A percentile compares a stretch with the other conserved stretches of the same genome.
These are phyloP conservation scores for Agrochola lychnidis DNA, from an alignment of 2,888 invertebrate genomes.

Conservation along the genomic window DNA sequence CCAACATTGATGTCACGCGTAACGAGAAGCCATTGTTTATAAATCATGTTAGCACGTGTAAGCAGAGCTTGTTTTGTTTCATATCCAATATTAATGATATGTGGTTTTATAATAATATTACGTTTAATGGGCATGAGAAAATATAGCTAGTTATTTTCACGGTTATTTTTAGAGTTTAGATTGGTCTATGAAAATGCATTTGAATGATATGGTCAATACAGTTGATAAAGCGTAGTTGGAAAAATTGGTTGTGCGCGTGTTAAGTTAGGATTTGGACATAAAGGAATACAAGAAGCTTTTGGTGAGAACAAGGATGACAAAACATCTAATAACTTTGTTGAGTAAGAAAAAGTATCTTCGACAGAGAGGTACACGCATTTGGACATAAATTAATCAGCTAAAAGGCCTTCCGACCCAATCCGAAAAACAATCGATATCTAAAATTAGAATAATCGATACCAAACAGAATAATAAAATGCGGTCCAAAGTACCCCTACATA, in stretches of 20 bases:
- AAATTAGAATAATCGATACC: slow-evolving; percentile 60
- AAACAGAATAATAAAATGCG: slow-evolving; percentile 40
- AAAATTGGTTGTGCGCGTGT: slow-evolving; percentile 8
- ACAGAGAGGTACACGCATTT: not conserved
- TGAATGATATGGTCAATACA: not conserved
- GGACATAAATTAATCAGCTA: slow-evolving; percentile 19
- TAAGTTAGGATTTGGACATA: not conserved
- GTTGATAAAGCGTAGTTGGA: not conserved
- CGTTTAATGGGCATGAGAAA: slow-evolving; percentile 21
- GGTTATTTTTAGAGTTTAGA: slow-evolving; percentile 6
- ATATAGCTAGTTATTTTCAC: slow-evolving; percentile 6
- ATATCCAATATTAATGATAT: slow-evolving; percentile 20
- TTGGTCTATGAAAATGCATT: not conserved
- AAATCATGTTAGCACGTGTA: slow-evolving; percentile 63
- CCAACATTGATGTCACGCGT: slow-evolving; percentile 47
- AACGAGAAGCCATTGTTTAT: slow-evolving; percentile 63
- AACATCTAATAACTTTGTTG: not conserved
- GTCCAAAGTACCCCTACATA: not conserved
- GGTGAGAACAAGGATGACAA: not conserved
- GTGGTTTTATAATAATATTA: slow-evolving; percentile 14
- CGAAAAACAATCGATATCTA: slow-evolving; percentile 27
- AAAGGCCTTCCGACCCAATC: not conserved
- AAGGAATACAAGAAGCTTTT: not conserved
- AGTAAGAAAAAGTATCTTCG: not conserved
- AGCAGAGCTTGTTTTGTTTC: slow-evolving; percentile 17